Evolutionary conservation across 1,140 invertebrate species (phyloP), one percentile per base, ranked within the genome.

Genomic region (Lepeophtheirus salmonis): DNA sequence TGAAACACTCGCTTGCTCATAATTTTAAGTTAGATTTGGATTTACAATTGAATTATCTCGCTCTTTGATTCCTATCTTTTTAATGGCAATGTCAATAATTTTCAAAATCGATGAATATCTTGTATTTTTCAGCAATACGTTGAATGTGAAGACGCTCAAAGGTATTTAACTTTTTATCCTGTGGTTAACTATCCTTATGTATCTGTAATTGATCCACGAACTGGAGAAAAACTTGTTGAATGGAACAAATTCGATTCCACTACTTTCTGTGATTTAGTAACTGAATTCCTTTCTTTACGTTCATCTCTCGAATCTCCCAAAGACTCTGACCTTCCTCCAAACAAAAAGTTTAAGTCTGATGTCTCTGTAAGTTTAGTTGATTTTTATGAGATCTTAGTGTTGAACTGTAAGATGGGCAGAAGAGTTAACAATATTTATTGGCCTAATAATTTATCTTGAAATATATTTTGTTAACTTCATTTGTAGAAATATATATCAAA

Each of bases 111-210:
- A 41, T 41, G 30, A 41, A 10, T 41, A 10, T n/a, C n/a, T 10
- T 41, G n/a, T 41, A 62, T 64, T 65, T 66, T 68, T 17, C 62
- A 82, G 80, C 78, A 82, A 22, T 79, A 82, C 64, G 76, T 78
- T 58, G 81, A 81, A 67, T 78, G 79, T 61, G 72, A 73, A 4
- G 82, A 85, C 64, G 84, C 83, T 10, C 71, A 74, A 18, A 73
- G 80, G 18, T 83, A 81, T 65, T 77, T 78, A 59, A 77, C 79
- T 63, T 84, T 85, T 67, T 86, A 86, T 67, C 77, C 78, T 22
- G 76, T 83, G 18, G 12, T 56, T 16, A 66, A 73, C n/a, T 82
- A 78, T 67, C 84, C 83, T 2, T 82, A 84, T 67, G 70, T 86
- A 61, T 80, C 81, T 62, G 73, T 86, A 10, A 71, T 86, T 58